Base-by-base conservation (phyloP, 2,888 invertebrate genomes). In the Drosophila borealis region DNA sequence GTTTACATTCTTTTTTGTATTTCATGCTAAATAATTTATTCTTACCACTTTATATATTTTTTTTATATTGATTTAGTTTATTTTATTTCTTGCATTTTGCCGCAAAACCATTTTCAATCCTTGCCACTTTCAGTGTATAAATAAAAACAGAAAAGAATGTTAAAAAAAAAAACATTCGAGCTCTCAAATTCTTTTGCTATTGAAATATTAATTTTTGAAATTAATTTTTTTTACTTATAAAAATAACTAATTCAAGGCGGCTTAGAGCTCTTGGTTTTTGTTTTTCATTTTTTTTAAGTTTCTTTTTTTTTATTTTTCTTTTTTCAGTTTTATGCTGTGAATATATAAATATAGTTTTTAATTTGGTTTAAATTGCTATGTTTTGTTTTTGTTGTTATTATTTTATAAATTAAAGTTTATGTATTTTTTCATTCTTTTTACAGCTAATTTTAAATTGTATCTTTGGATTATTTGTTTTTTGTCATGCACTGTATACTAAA, bases 211-310 rank as follows among this genome's bases (percentile, higher is more conserved):
- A 72, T 79, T 78, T 87, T 80, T 70, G 54, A 83, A 80, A 78
- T 69, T 71, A 71, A 72, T 70, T 73, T 53, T 50, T 48, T 60
- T 61, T 68, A 80, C 72, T 80, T 85, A 84, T 73, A 89, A 81
- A 88, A 80, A 83, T 89, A 87, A 87, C 78, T 88, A 87, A 90
- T 83, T 83, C 76, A 88, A 89, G 86, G 81, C 86, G 84, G 88
- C 90, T 88, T 89, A 78, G 81, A 89, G 89, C 90, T 80, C 83
- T 76, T 74, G 80, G 71, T 79, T 84, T 85, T 80, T 80, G 64
- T 67, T 83, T 78, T 57, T 55, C 45, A 49, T 63, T 44, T 50
- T 62, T 75, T 8, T 25, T 25, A 0, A 6, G 45, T 39, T 42
- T 48, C 55, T 42, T 41, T 45, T 57, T 57, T 17, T 36, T 21